Conservation (phyloP, 2,113 vertebrate species). For the Falcunculus frontatus region DNA sequence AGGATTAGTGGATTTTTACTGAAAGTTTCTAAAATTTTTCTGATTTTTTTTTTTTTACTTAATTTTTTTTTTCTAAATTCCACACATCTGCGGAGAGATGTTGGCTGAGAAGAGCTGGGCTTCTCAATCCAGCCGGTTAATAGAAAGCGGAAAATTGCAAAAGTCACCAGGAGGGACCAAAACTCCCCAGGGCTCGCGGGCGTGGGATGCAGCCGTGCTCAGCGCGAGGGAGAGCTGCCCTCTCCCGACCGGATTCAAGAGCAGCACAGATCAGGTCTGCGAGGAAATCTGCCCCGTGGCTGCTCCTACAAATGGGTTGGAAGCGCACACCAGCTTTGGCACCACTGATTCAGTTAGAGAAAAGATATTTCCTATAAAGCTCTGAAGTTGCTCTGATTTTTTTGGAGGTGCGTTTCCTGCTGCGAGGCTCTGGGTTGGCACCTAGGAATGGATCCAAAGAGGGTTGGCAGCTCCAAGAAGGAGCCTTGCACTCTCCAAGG, state of each 20-base stretch:
- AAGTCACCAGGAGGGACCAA: background rate
- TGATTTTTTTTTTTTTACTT: background rate
- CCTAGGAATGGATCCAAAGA: background rate
- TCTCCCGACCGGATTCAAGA: background rate
- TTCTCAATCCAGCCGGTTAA: fast-evolving
- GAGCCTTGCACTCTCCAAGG: fast-evolving
- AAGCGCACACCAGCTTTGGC: background rate
- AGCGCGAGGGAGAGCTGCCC: background rate
- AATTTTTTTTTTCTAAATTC: background rate
- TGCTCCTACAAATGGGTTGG: fast-evolving
- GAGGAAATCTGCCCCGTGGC: background rate
- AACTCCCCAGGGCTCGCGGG: fast-evolving
- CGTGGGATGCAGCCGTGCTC: fast-evolving
- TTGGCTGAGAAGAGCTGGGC: background rate
- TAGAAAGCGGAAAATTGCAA: background rate
- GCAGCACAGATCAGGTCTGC: fast-evolving
- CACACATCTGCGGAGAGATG: fast-evolving
- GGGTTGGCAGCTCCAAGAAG: background rate
- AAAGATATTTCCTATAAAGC: background rate
- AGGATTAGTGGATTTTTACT: background rate
- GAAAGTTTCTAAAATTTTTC: background rate
- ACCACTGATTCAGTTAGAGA: fast-evolving
- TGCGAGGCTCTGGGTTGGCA: background rate
- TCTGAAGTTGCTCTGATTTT: background rate
- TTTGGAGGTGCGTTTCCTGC: background rate